Evolutionary conservation across 2,113 vertebrate species (phyloP).

Genomic region (Eupsittula cactorum): DNA sequence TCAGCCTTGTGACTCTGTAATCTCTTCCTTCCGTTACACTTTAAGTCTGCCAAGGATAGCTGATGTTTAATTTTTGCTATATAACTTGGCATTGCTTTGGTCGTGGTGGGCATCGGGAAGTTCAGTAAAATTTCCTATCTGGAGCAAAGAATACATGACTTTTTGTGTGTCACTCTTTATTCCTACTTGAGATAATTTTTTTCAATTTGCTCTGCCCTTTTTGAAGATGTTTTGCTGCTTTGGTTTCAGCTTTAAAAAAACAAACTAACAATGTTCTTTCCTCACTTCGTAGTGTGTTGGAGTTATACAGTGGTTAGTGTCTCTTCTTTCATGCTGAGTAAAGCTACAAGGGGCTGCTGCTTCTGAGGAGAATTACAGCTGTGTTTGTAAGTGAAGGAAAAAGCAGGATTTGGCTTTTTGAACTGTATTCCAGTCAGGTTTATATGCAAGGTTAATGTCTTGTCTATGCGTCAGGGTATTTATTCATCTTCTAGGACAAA

Average conservation of each 20-base stretch:
- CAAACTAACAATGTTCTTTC: not conserved
- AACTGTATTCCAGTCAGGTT: not conserved
- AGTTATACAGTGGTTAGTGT: not conserved
- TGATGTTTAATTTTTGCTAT: not conserved
- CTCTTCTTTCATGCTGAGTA: not conserved
- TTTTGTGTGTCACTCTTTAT: not conserved
- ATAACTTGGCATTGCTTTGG: not conserved
- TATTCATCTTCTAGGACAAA: not conserved
- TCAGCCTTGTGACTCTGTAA: not conserved
- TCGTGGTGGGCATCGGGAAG: not conserved
- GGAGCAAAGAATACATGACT: not conserved
- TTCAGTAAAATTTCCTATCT: not conserved
- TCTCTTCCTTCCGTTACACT: not conserved
- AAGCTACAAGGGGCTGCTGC: not conserved
- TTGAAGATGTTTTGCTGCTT: not conserved
- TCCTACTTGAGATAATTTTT: not conserved
- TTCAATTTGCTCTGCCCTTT: not conserved
- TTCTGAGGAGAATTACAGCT: not conserved
- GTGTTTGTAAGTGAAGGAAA: not conserved
- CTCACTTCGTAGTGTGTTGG: not conserved
- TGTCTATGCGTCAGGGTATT: not conserved
- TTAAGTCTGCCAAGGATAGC: not conserved
- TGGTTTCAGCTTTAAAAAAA: not conserved
- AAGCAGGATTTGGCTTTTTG: not conserved
- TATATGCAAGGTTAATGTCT: not conserved